Base-by-base conservation (phyloP, 2,888 invertebrate genomes). In the Bombylius major region DNA sequence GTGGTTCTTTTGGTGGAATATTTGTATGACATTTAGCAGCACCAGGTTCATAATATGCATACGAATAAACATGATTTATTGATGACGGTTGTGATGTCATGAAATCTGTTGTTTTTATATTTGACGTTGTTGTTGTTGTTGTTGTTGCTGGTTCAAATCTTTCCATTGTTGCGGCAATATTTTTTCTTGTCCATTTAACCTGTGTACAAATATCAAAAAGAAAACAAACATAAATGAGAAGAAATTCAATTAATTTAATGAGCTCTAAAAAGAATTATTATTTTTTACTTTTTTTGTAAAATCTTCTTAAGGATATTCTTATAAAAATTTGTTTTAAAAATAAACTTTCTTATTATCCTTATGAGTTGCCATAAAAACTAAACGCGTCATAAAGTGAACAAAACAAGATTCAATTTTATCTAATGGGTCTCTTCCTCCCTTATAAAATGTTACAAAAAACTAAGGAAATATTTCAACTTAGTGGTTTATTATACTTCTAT, bases 11-110 rank as follows among this genome's bases (percentile, higher is more conserved):
- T 75, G 79, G 79, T 33, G 83, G 82, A 69, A 84, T 79, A 64
- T 85, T 81, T 59, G 82, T 82, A 65, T 80, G 80, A 61, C 78
- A 76, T 56, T 79, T 79, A 58, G 79, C 78, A 4, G 81, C 80
- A 7, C 82, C 82, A 0, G 82, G 81, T 67, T 87, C 88, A 70
- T 89, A 88, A 70, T 89, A 89, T 12, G 89, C 89, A 72, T 89
- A 89, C 34, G 89, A 86, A 72, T 89, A 89, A 66, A 88, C 88
- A 53, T 75, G 75, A 55, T 73, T 72, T 9, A 67, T 66, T 5
- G 72, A 69, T 5, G 72, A 69, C 39, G 57, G 44, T 47, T 53
- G 57, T 49, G 46, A 36, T 51, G 51, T 12, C 13, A 33, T 31
- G 33, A 23, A 51, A 14, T 55, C 51, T n/a, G 14, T 13, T 14